Evolutionary conservation across 1,140 invertebrate genomes (phyloP), one percentile per base, ranked within the genome.

Genomic region (Lordiphosa stackelbergi): DNA sequence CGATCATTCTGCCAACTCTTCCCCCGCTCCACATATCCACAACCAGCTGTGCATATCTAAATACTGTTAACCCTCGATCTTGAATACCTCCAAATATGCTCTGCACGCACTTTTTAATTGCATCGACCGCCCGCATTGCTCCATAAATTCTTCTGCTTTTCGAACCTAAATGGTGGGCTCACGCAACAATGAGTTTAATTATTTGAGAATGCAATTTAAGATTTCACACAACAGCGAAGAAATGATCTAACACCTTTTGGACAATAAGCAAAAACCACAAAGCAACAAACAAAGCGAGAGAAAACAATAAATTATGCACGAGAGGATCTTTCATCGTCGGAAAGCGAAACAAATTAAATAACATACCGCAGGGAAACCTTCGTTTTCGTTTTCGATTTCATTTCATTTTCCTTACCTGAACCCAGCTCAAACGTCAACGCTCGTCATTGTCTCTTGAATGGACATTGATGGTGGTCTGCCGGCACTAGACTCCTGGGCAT

Each of bases 281-380:
- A 12, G 53, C 63, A 51, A 55, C 47, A 47, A 56, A 3, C 38
- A 46, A 36, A 40, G 5, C 22, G 35, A 40, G 36, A 37, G 42
- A 51, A 52, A 60, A 83, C 77, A 83, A 75, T 69, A 81, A 75
- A 77, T 83, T 77, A 83, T 81, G 63, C 72, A 79, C 64, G 71
- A 46, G 57, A 64, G 49, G 52, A 81, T 69, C 64, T 75, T 72
- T 81, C 74, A 73, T 35, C 73, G 55, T 59, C 51, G 54, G 48
- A 64, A 53, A 47, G 59, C 72, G 75, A 53, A 77, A 69, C 77
- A 83, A 81, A 81, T 81, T 83, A 77, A 83, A 81, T 83, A 75
- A 81, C 68, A 75, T 41, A 57, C 22, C 54, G 53, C 59, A 49
- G 40, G 61, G 56, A 63, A 60, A 68, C 53, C 34, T 13, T 36